A percentile compares a stretch with the other conserved stretches of the same genome.
phyloP scores from a whole-genome alignment of 2,888 invertebrate species.

The Mongoloraphidia duomilia region DNA sequence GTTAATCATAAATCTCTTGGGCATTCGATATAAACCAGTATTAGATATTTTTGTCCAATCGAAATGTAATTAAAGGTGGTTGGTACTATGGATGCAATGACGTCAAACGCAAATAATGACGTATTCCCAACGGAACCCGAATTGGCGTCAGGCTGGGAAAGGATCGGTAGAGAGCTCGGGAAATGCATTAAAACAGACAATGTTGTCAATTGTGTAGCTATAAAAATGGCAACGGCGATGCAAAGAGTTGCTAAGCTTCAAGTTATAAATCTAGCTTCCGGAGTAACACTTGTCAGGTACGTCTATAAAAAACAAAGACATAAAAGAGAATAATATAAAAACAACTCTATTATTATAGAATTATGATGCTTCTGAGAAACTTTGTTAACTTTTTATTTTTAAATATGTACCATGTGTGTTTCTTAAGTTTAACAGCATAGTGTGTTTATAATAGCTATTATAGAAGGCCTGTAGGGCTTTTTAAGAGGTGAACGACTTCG shows the following conservation, averaged over 20 bases:
- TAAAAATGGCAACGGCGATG: constrained; percentile 39
- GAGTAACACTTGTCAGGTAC: constrained; percentile 41
- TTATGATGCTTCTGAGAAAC: not conserved
- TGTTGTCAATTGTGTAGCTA: constrained; percentile 38
- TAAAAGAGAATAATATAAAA: not conserved
- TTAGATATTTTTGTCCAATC: no score
- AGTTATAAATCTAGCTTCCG: constrained; percentile 40
- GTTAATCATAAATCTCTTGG: no score
- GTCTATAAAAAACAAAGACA: constrained; percentile 4
- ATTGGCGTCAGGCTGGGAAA: constrained; percentile 14
- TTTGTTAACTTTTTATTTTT: not conserved
- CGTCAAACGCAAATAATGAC: no score
- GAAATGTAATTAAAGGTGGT: no score
- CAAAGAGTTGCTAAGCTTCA: constrained; percentile 39
- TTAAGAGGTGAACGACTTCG: no score
- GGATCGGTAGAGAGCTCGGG: constrained; percentile 28
- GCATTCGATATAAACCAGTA: no score
- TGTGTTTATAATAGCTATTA: no score
- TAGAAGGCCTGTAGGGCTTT: no score
- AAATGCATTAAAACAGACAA: constrained; percentile 28
- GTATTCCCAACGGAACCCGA: not conserved
- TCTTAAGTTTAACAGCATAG: not conserved
- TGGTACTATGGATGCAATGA: no score
- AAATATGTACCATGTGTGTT: not conserved
- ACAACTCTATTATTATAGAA: not conserved